phyloP scores from a whole-genome alignment of 2,888 invertebrate genomes.

The Drepanosiphum platanoidis region DNA sequence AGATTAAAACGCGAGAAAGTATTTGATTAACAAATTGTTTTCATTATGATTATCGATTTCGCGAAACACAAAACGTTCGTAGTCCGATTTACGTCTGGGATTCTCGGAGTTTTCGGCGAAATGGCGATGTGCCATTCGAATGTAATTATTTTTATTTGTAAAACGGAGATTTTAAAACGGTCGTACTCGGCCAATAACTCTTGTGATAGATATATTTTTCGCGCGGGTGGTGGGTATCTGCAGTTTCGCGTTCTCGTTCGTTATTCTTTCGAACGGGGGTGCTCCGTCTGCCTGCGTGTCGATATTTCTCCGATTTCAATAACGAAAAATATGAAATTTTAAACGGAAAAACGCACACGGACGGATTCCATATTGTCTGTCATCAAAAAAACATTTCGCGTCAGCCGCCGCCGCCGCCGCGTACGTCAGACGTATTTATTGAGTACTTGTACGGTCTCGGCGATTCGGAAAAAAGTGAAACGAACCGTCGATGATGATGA shows the following conservation, averaged over 20 bases:
- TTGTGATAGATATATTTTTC: not conserved
- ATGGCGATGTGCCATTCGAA: not conserved
- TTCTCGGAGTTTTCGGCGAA: not conserved
- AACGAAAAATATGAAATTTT: not conserved
- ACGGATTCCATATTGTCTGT: not conserved
- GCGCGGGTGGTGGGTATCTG: not conserved
- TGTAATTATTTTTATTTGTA: not conserved
- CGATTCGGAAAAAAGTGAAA: too few species aligned
- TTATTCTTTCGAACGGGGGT: not conserved
- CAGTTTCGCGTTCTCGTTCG: not conserved
- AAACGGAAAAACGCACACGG: not conserved
- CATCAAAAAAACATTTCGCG: not conserved
- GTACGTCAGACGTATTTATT: too few species aligned
- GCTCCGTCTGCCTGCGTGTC: too few species aligned
- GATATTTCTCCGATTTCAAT: not conserved
- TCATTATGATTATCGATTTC: not conserved
- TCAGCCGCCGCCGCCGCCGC: not conserved
- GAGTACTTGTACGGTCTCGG: too few species aligned
- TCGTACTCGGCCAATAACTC: not conserved
- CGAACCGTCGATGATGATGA: too few species aligned
- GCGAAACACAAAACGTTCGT: not conserved
- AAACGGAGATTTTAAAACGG: not conserved
- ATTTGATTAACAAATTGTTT: too few species aligned
- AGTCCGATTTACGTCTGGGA: not conserved
- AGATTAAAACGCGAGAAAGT: too few species aligned